phyloP scores from a whole-genome alignment of 1,140 invertebrate genomes.

The Listronotus bonariensis region DNA sequence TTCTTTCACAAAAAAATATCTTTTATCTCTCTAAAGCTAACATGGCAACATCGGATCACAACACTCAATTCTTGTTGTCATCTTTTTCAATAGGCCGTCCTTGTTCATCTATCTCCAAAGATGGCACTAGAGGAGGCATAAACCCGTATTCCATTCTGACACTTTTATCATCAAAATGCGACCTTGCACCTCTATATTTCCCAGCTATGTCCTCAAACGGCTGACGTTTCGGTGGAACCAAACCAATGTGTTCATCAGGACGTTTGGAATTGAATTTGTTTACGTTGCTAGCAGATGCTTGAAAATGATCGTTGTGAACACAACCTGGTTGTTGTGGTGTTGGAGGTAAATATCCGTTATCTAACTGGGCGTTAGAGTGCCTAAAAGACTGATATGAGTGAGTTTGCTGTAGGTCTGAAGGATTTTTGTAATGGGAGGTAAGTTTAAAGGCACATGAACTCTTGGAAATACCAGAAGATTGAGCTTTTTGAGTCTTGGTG shows the following conservation, averaged over 20 bases:
- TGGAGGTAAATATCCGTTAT: constrained; percentile 30
- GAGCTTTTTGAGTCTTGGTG: constrained; percentile 10
- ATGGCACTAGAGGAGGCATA: constrained; percentile 77
- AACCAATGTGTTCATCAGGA: constrained; percentile 47
- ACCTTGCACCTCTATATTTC: constrained; percentile 47
- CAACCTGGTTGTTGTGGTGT: background rate
- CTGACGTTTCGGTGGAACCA: no score
- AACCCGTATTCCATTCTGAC: constrained; percentile 80
- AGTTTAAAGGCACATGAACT: constrained; percentile 3
- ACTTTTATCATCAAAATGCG: constrained; percentile 56
- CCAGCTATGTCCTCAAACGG: background rate
- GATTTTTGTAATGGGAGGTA: constrained; percentile 16
- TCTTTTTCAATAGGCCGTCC: constrained; percentile 62
- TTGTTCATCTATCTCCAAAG: constrained; percentile 76
- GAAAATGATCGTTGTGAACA: background rate
- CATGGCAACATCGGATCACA: constrained; percentile 29
- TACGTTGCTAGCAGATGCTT: background rate
- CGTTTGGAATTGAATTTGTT: constrained; percentile 17
- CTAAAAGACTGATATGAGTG: background rate
- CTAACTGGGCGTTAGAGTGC: constrained; percentile 22
- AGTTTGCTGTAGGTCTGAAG: constrained; percentile 4
- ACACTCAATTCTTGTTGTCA: constrained; percentile 32
- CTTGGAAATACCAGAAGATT: constrained; percentile 26
- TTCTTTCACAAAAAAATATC: no score
- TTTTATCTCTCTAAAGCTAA: background rate